Base-by-base conservation (phyloP, 2,113 vertebrate genomes). In the Ramphastos sulfuratus region DNA sequence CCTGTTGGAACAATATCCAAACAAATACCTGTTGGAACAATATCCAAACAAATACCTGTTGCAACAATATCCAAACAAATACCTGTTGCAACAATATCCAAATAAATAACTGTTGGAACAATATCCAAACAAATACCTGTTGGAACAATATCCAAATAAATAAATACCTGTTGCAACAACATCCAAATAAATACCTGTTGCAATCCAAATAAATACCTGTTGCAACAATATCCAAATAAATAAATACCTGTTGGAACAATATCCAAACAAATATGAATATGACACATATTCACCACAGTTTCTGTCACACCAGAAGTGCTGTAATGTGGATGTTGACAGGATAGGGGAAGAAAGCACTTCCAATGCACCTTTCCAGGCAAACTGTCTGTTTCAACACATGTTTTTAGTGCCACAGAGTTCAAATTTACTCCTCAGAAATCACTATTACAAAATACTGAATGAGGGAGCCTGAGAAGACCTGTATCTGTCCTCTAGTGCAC, bases 371-470 rank as follows among this genome's bases (percentile, higher is more conserved):
- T 91, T 86, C 66, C 82, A 87, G n/a, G 18, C 6, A 90, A 77
- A 87, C 44, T 82, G 73, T 20, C 46, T 86, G 92, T 90, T 85
- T 75, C 61, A 83, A 88, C 88, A 87, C 10, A 69, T 6, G 13
- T 0, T 4, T 8, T 50, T 76, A 82, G 65, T 28, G 60, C 78
- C 86, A 88, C 64, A 25, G 89, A 88, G n/a, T 39, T 89, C 8
- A 65, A 50, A 87, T 78, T 55, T 82, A 67, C 72, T 85, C 52
- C 82, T 31, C 46, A 92, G 65, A 92, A 93, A 72, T 79, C 50
- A 55, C 2, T 55, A 33, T 20, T 67, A 65, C n/a, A 85, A 64
- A 78, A 65, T 4, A 11, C 37, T 99, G 65, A 91, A 97, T 39
- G 12, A 6, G 28, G 37, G 25, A 9, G 31, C 7, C 23, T 1